phyloP scores from a whole-genome alignment of 1,140 invertebrate genomes.

The Drosophila sp. region DNA sequence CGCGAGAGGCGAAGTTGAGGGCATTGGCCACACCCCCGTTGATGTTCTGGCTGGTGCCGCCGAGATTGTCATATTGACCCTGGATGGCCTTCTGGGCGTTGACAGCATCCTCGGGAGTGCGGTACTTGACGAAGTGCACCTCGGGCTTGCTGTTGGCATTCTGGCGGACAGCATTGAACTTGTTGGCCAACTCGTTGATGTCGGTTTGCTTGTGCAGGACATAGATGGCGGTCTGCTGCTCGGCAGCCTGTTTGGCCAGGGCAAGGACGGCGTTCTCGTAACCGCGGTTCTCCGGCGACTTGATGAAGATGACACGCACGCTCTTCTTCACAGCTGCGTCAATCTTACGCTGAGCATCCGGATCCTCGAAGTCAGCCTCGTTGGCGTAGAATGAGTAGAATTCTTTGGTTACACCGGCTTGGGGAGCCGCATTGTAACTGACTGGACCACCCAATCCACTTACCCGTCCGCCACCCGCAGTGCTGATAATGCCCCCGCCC shows the following conservation, averaged over 20 bases:
- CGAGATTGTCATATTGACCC: constrained; percentile 67
- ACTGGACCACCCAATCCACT: constrained; percentile 53
- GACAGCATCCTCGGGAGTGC: constrained; percentile 71
- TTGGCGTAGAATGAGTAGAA: constrained; percentile 67
- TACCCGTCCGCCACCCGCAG: constrained; percentile 10
- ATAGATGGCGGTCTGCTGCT: constrained; percentile 72
- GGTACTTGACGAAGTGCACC: constrained; percentile 78
- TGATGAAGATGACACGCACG: constrained; percentile 70
- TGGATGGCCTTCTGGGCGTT: constrained; percentile 72
- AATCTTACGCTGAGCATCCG: constrained; percentile 51
- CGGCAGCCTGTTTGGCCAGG: constrained; percentile 67
- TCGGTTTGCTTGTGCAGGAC: constrained; percentile 72
- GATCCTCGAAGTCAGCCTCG: constrained; percentile 65
- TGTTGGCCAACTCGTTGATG: constrained; percentile 65
- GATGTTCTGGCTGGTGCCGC: constrained; percentile 62
- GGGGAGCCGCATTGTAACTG: constrained; percentile 53
- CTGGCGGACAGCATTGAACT: constrained; percentile 65
- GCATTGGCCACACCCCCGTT: constrained; percentile 77
- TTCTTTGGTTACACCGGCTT: constrained; percentile 54
- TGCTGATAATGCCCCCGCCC: constrained; percentile 18
- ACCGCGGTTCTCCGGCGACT: constrained; percentile 68
- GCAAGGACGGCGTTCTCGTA: constrained; percentile 66
- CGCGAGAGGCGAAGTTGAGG: constrained; percentile 72
- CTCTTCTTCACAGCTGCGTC: constrained; percentile 56
- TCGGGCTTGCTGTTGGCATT: constrained; percentile 65